phyloP scores from a whole-genome alignment of 2,888 invertebrate species.

The Drosophila peninsularis region DNA sequence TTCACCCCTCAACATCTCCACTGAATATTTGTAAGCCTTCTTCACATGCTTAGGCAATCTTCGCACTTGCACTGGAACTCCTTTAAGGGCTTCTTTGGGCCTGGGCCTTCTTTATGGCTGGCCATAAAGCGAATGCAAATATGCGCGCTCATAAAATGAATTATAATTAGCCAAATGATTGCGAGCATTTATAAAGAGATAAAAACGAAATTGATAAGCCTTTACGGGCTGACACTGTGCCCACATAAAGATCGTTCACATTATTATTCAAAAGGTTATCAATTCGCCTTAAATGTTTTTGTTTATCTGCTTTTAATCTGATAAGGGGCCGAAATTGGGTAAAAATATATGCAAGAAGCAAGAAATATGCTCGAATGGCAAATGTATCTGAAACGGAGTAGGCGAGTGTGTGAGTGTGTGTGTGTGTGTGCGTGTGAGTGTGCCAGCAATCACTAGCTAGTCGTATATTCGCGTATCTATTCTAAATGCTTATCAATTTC shows the following conservation, averaged over 20 bases:
- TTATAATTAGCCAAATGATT: slow-evolving; percentile 69
- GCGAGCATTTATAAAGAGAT: slow-evolving; percentile 62
- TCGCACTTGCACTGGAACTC: background rate
- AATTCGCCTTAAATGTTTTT: slow-evolving; percentile 41
- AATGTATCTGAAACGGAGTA: slow-evolving; percentile 29
- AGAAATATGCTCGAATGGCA: slow-evolving; percentile 19
- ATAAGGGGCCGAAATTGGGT: slow-evolving; percentile 46
- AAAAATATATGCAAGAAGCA: slow-evolving; percentile 1
- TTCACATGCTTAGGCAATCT: background rate
- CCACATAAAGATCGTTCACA: slow-evolving; percentile 64
- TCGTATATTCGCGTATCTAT: slow-evolving; percentile 48
- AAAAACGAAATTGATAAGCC: slow-evolving; percentile 56
- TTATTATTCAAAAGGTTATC: slow-evolving; percentile 71
- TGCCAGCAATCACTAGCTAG: slow-evolving; percentile 37
- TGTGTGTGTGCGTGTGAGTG: background rate
- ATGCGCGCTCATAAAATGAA: slow-evolving; percentile 53
- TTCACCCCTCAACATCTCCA: background rate
- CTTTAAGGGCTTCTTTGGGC: background rate
- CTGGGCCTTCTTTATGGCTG: slow-evolving; percentile 15
- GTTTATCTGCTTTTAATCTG: slow-evolving; percentile 59
- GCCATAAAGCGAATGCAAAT: slow-evolving; percentile 52
- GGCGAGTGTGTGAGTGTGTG: background rate
- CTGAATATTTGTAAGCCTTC: background rate
- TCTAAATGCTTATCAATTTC: slow-evolving; percentile 59
- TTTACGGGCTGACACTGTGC: slow-evolving; percentile 41